Conservation (phyloP, 2,888 invertebrate species). For the Orthonevra nobilis region DNA sequence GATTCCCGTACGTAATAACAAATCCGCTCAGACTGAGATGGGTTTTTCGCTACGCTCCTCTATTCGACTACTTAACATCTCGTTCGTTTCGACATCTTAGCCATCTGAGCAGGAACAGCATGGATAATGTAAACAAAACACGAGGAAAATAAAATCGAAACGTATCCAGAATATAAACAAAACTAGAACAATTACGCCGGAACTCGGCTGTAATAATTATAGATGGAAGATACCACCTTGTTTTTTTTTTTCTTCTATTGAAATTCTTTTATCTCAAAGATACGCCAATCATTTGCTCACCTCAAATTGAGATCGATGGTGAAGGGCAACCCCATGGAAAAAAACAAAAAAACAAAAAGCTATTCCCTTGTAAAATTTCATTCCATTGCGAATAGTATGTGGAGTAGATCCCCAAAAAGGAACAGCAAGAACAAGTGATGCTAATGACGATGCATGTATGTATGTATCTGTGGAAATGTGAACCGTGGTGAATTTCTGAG, state of each 20-base stretch:
- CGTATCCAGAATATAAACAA: conserved; percentile 31
- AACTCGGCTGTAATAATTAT: not conserved
- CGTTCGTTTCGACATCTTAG: conserved; percentile 20
- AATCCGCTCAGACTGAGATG: conserved; percentile 63
- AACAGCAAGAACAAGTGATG: conserved; percentile 30
- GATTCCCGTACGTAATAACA: conserved; percentile 51
- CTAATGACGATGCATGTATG: not conserved
- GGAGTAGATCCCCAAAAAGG: no score
- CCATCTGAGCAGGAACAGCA: conserved; percentile 4
- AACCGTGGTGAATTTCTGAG: conserved; percentile 37
- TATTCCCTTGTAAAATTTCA: conserved; percentile 9
- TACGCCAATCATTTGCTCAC: conserved; percentile 39
- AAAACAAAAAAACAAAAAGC: conserved; percentile 7
- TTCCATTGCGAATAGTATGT: conserved; percentile 2
- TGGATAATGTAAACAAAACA: conserved; percentile 45
- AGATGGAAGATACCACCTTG: conserved; percentile 1
- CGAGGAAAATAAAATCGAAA: conserved; percentile 5
- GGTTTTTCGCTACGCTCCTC: conserved; percentile 27
- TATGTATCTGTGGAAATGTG: not conserved
- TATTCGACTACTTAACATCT: not conserved
- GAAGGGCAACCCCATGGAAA: conserved; percentile 31
- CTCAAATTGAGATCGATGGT: conserved; percentile 46
- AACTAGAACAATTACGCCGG: conserved; percentile 40
- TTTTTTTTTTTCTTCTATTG: conserved; percentile 2
- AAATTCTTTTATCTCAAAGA: conserved; percentile 8